Evolutionary conservation across 2,113 vertebrate species (phyloP).

Genomic region (Antennarius striatus): DNA sequence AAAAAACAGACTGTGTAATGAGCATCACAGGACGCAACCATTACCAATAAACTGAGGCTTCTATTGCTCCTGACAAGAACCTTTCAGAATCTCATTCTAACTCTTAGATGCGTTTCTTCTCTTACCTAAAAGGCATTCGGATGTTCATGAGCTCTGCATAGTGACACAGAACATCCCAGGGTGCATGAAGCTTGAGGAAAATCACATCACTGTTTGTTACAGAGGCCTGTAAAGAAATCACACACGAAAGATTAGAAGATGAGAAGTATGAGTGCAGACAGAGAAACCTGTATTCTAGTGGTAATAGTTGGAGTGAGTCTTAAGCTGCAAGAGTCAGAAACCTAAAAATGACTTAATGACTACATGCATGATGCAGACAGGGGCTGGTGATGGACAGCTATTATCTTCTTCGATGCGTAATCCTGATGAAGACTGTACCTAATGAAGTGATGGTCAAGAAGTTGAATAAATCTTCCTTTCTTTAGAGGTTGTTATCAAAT

Average conservation of each 20-base stretch:
- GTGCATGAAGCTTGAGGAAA: constrained; percentile 93
- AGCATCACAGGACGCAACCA: too few relatives aligned
- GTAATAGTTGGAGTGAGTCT: too few relatives aligned
- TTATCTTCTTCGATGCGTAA: too few relatives aligned
- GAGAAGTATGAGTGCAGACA: too few relatives aligned
- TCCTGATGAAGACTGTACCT: too few relatives aligned
- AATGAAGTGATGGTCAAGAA: too few relatives aligned
- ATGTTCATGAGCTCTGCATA: constrained; percentile 96
- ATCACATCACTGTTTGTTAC: constrained; percentile 92
- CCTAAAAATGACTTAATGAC: constrained; percentile 46
- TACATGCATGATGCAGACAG: neutral
- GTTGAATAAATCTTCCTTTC: too few relatives aligned
- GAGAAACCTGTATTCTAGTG: too few relatives aligned
- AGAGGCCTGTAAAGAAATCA: constrained; percentile 83
- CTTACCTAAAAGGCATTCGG: constrained; percentile 97
- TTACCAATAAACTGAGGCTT: too few relatives aligned
- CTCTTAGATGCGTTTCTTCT: neutral
- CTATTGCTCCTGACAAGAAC: neutral
- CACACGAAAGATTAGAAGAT: neutral
- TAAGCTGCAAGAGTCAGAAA: constrained; percentile 8
- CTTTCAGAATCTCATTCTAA: neutral
- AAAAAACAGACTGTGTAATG: too few relatives aligned
- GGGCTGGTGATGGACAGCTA: too few relatives aligned
- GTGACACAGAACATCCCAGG: constrained; percentile 95
- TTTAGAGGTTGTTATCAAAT: too few relatives aligned